These are phyloP conservation scores for Nannospalax galili DNA, from an alignment of 2,113 vertebrate species.

Conservation along the genomic window DNA sequence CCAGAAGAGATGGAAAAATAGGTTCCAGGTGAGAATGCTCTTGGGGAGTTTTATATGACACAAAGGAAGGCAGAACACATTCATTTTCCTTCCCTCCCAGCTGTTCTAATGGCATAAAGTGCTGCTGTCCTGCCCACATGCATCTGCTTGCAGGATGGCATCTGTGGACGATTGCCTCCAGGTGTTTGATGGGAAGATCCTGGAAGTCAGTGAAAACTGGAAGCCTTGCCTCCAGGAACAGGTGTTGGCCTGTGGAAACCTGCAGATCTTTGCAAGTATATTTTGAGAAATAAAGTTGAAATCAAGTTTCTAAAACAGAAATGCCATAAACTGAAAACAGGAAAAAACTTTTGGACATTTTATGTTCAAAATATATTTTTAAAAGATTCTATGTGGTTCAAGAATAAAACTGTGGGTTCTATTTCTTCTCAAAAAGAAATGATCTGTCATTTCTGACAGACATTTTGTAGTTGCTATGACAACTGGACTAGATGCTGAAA, in stretches of 20 bases:
- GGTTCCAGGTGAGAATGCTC: slow-evolving; percentile 78
- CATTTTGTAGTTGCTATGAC: slow-evolving; percentile 32
- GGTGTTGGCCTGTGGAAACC: slow-evolving; percentile 37
- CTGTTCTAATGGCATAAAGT: slow-evolving; percentile 63
- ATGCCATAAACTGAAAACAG: not conserved
- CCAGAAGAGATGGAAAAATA: slow-evolving; percentile 66
- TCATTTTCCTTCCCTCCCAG: slow-evolving; percentile 73
- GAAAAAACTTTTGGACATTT: not conserved
- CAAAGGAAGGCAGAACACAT: slow-evolving; percentile 67
- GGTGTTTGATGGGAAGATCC: slow-evolving; percentile 68
- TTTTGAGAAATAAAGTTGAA: slow-evolving; percentile 61
- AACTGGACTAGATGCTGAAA: not conserved
- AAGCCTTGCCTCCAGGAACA: slow-evolving; percentile 55
- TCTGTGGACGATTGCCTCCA: slow-evolving; percentile 74
- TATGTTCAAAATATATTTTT: not conserved
- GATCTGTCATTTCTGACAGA: not conserved
- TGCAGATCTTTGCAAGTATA: slow-evolving; percentile 63
- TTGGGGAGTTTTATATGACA: slow-evolving; percentile 67
- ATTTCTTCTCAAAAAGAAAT: slow-evolving; percentile 42
- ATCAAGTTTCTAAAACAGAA: slow-evolving; percentile 53
- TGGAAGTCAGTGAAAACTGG: slow-evolving; percentile 40
- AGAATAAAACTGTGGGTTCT: not conserved
- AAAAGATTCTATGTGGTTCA: slow-evolving; percentile 6
- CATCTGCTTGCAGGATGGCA: slow-evolving; percentile 65
- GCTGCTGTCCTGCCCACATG: slow-evolving; percentile 42